A percentile compares a stretch with the other conserved stretches of the same genome.
Evolutionary conservation across 2,888 invertebrate species (phyloP).

Genomic region (Meteorus colon): DNA sequence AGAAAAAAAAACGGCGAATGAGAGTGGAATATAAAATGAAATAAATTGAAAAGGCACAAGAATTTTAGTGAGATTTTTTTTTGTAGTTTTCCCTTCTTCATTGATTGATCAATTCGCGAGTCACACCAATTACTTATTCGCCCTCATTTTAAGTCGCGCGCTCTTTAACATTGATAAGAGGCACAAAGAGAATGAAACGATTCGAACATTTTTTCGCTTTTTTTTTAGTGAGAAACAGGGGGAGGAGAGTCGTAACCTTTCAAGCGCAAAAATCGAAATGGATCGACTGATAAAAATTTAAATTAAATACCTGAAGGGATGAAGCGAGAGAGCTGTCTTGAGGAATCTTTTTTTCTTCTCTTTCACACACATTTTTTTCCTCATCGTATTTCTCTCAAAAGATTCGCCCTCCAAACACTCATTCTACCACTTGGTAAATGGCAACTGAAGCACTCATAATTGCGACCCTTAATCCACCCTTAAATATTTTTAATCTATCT

Average conservation of each 20-base stretch:
- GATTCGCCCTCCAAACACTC: neutral
- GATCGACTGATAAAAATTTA: conserved; percentile 45
- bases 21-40: conserved; percentile 7
- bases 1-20: neutral
- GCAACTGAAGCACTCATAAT: conserved; percentile 52
- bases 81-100: neutral
- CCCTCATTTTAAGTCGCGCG: neutral
- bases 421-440: conserved; percentile 21
- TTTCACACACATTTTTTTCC: neutral
- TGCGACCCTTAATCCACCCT: conserved; percentile 55
- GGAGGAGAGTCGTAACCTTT: conserved; percentile 24
- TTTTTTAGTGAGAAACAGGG: neutral
- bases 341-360: conserved; percentile 9
- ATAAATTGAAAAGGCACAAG: neutral
- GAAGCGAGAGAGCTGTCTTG: conserved; percentile 16
- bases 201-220: neutral
- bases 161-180: neutral
- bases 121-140: conserved; percentile 17
- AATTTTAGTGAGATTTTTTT: neutral
- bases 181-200: neutral
- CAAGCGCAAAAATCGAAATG: conserved; percentile 36
- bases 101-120: conserved; percentile 21
- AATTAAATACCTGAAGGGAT: conserved; percentile 41
- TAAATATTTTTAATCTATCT: conserved; percentile 55
- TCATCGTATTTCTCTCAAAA: conserved; percentile 20